Percentiles rank a stretch among this genome's conserved stretches.
Evolutionary conservation across 2,797 vertebrate species (phyloP).

Genomic region (Rhinella marina): DNA sequence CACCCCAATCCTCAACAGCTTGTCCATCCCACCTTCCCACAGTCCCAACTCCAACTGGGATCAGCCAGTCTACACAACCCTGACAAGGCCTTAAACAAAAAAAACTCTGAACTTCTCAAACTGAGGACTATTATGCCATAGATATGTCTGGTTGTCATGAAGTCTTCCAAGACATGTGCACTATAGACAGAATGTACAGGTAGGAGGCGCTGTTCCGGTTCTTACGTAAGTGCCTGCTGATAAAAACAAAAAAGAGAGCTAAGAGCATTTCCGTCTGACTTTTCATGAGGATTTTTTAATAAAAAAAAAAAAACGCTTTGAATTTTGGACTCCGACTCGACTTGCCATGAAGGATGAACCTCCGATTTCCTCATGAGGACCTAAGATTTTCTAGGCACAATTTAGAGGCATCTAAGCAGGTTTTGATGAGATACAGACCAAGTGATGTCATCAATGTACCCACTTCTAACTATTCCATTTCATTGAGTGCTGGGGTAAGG

Average conservation of each 20-base stretch:
- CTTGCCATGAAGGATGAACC: constrained; percentile 71
- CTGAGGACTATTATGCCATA: background rate
- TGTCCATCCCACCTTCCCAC: constrained; percentile 89
- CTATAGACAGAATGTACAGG: constrained; percentile 72
- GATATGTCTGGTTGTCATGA: constrained; percentile 31
- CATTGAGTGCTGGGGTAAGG: constrained; percentile 36
- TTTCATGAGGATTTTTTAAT: constrained; percentile 46
- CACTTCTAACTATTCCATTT: constrained; percentile 51
- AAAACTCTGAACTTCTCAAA: constrained; percentile 2
- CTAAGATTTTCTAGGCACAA: constrained; percentile 44
- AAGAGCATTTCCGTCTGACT: constrained; percentile 59
- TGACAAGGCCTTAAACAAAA: constrained; percentile 83
- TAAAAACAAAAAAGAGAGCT: constrained; percentile 61
- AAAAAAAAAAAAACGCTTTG: constrained; percentile 52
- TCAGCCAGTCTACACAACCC: constrained; percentile 95
- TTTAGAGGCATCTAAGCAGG: constrained; percentile 23
- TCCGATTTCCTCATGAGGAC: constrained; percentile 82
- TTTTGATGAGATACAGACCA: constrained; percentile 61
- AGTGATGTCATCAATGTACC: constrained; percentile 71
- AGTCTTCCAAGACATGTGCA: constrained; percentile 72
- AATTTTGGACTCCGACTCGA: constrained; percentile 34
- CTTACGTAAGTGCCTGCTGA: constrained; percentile 88
- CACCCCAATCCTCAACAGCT: constrained; percentile 88
- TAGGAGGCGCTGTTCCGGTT: constrained; percentile 62
- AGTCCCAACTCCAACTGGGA: constrained; percentile 93